These are phyloP conservation scores for Tetrapedia diversipes DNA, from an alignment of 2,888 invertebrate species.

Conservation along the genomic window DNA sequence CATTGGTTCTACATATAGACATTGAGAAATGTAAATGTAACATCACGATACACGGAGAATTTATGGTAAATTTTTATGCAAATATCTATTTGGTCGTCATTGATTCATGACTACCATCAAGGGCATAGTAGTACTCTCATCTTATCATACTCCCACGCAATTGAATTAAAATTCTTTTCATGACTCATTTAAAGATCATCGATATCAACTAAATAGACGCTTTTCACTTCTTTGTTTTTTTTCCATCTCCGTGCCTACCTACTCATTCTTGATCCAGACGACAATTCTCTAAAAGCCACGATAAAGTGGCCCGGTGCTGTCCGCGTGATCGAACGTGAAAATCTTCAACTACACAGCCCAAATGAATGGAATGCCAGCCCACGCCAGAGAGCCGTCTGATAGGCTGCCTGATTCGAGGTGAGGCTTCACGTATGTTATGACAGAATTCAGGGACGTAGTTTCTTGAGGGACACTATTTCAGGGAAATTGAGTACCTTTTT, in stretches of 20 bases:
- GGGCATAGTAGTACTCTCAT: conserved; percentile 44
- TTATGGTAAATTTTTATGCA: conserved; percentile 27
- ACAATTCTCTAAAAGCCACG: conserved; percentile 43
- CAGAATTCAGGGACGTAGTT: conserved; percentile 57
- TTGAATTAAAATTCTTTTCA: conserved; percentile 64
- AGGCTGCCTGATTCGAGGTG: conserved; percentile 62
- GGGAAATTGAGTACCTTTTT: not conserved
- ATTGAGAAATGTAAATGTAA: conserved; percentile 1
- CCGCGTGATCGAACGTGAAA: conserved; percentile 75
- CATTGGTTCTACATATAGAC: not conserved
- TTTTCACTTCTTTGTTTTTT: conserved; percentile 25
- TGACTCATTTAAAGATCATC: conserved; percentile 68
- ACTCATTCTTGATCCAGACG: conserved; percentile 14
- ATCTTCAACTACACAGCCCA: conserved; percentile 73
- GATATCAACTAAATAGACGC: conserved; percentile 48
- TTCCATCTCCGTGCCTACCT: conserved; percentile 14
- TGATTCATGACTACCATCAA: conserved; percentile 41
- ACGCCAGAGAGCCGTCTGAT: conserved; percentile 72
- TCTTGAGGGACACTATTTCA: conserved; percentile 12
- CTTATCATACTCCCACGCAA: conserved; percentile 66
- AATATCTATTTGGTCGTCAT: conserved; percentile 20
- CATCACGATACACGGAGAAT: not conserved
- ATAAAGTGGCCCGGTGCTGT: conserved; percentile 58
- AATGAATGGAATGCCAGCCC: conserved; percentile 80
- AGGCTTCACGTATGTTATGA: conserved; percentile 61